Conservation (phyloP, 2,888 invertebrate species). For the Eristalis intricaria region DNA sequence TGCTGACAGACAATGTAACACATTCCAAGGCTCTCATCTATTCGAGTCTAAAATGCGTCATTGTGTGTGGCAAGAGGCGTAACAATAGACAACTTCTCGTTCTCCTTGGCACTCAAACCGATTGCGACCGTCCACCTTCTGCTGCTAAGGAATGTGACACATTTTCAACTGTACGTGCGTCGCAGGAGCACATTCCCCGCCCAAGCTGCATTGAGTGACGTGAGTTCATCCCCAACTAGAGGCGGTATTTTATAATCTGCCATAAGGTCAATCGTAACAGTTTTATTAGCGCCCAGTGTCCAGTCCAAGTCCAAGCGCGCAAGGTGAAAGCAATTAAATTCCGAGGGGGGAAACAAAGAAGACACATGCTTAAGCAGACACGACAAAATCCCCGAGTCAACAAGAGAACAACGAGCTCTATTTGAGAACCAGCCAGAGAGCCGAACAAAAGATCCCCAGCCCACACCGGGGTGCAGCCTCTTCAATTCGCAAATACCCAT, state of each 20-base stretch:
- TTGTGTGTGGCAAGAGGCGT: no score
- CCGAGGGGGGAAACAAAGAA: background rate
- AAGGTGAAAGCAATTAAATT: conserved; percentile 1
- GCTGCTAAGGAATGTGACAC: no score
- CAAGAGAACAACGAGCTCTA: background rate
- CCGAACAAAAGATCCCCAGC: background rate
- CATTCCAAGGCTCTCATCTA: no score
- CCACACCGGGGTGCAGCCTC: background rate
- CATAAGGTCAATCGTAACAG: background rate
- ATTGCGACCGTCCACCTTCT: no score
- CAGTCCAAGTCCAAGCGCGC: background rate
- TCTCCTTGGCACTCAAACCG: no score
- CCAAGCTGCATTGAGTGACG: background rate
- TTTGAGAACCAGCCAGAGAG: background rate
- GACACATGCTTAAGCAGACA: background rate
- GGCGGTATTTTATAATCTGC: background rate
- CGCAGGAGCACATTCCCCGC: background rate
- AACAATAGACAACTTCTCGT: no score
- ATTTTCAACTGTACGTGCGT: no score
- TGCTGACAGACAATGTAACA: no score
- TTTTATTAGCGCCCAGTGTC: background rate
- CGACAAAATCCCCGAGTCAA: background rate
- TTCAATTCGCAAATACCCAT: background rate
- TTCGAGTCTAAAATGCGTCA: no score
- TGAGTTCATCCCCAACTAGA: background rate